Base-by-base conservation (phyloP, 2,113 vertebrate species). In the Parotia lawesii region DNA sequence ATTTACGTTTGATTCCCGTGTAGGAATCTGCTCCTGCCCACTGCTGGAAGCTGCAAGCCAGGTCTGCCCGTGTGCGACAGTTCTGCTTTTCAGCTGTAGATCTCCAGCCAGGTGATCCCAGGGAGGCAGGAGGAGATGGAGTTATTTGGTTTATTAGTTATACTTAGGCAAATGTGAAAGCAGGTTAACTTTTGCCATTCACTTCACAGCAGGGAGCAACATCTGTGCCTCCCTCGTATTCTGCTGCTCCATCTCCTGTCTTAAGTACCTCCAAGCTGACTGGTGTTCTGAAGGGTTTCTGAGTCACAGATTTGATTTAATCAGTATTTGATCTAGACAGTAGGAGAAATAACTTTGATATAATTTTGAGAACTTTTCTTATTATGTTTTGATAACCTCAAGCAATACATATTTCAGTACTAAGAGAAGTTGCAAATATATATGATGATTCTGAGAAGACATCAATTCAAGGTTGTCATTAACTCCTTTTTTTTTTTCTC, bases 1-100 rank as follows among this genome's bases (percentile, higher is more conserved):
- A 12, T 58, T 62, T 78, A 15, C 1, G 0, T 44, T 27, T 24
- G 33, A 62, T 47, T 62, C 29, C 37, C 25, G 0, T 12, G 4
- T 7, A 42, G 51, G 65, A 42, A 58, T 54, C 51, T 86, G 62
- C 20, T 42, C 44, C 33, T 7, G 3, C 19, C 53, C 0, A 0
- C 75, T 42, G 24, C 69, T 60, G 48, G 48, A 44, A 67, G 53
- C 40, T 27, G 33, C 75, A 38, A 2, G 4, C 27, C 74, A 48
- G 50, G 13, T 40, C 72, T 79, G 83, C 67, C 71, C 9, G 5
- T 1, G 0, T 20, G 8, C n/a, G 48, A 15, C 23, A 9, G 24
- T 24, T 65, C 66, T 72, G 53, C 29, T 10, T 47, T 53, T 28
- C 23, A 16, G 21, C 9, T 71, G 60, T 61, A 71, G 19, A 12